A percentile compares a stretch with the other conserved stretches of the same genome.
phyloP scores from a whole-genome alignment of 2,797 vertebrate species.

The Hypotaenidia philippensis region DNA sequence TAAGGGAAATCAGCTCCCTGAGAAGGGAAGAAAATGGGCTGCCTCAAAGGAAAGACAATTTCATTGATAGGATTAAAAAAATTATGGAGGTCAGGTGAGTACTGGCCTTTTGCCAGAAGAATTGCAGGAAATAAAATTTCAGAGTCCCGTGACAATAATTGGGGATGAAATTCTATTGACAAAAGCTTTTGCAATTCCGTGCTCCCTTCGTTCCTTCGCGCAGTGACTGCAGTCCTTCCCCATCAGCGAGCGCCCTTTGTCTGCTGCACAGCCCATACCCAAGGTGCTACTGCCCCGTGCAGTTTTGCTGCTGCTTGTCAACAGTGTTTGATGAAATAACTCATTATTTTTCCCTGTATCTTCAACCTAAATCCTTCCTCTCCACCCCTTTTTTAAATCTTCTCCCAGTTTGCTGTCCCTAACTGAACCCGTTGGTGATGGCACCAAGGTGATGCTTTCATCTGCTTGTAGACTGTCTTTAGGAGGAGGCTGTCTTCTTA shows the following conservation, averaged over 20 bases:
- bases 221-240: not conserved
- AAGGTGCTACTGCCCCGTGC: not conserved
- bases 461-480: not conserved
- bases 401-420: not conserved
- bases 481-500: not conserved
- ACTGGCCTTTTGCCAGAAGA: constrained; percentile 37
- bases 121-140: constrained; percentile 48
- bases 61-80: constrained; percentile 27
- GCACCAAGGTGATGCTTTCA: not conserved
- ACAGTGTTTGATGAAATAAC: not conserved
- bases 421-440: not conserved
- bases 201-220: not conserved
- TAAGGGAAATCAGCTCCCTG: not conserved
- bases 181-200: not conserved
- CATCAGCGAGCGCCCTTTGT: not conserved
- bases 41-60: not conserved
- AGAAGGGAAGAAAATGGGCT: not conserved
- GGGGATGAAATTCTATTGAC: constrained; percentile 35
- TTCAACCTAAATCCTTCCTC: not conserved
- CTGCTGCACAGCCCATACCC: not conserved
- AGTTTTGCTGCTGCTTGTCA: not conserved
- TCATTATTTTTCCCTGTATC: not conserved
- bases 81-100: constrained; percentile 6
- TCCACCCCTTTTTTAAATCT: rapidly evolving
- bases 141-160: constrained; percentile 19